Conservation (phyloP, 2,113 vertebrate genomes). For the Rostratula benghalensis region DNA sequence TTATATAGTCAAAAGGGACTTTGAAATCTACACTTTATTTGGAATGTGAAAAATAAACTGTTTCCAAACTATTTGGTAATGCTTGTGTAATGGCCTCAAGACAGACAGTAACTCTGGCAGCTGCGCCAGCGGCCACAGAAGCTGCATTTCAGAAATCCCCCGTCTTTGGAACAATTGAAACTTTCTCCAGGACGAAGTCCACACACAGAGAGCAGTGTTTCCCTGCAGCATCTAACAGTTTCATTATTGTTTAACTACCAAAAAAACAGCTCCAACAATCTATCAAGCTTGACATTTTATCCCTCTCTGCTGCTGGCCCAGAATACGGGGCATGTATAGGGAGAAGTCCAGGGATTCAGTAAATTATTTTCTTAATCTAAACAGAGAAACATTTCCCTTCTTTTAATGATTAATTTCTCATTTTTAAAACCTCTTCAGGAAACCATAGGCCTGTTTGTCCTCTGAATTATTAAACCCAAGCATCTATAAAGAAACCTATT, state of each 20-base stretch:
- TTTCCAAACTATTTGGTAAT: conserved; percentile 53
- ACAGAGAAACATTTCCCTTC: background rate
- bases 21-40: background rate
- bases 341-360: background rate
- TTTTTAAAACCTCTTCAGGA: background rate
- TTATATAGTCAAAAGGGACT: background rate
- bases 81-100: conserved; percentile 47
- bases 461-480: background rate
- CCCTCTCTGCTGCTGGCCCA: conserved; percentile 15
- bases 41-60: conserved; percentile 66
- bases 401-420: background rate
- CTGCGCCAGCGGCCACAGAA: conserved; percentile 57
- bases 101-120: conserved; percentile 46
- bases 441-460: background rate
- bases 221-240: conserved; percentile 53
- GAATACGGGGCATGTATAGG: background rate
- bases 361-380: conserved; percentile 18
- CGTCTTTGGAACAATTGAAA: conserved; percentile 64
- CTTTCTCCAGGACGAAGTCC: conserved; percentile 50
- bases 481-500: background rate
- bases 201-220: conserved; percentile 71
- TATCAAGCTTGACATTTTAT: conserved; percentile 59
- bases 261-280: conserved; percentile 66
- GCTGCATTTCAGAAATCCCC: conserved; percentile 38
- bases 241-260: conserved; percentile 71